These are phyloP conservation scores for Lepidocolaptes lacrymiger DNA, from an alignment of 2,797 vertebrate species.

Conservation along the genomic window DNA sequence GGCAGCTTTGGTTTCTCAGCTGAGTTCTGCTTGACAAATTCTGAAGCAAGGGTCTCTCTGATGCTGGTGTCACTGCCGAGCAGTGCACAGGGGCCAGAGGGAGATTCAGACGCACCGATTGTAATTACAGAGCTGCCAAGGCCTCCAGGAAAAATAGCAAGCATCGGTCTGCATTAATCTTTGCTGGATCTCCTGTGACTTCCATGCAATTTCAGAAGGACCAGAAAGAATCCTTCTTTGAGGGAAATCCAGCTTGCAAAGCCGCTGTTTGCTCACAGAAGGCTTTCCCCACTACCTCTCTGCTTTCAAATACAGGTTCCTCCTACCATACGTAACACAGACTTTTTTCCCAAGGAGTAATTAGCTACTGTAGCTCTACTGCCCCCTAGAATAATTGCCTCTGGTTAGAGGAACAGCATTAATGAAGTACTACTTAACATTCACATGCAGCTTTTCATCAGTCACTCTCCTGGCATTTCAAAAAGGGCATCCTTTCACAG, in stretches of 20 bases:
- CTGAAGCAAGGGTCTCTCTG: constrained; percentile 18
- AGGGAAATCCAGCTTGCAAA: background rate
- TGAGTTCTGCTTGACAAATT: constrained; percentile 59
- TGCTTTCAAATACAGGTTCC: background rate
- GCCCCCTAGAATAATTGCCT: background rate
- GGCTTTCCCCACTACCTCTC: background rate
- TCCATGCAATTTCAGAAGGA: background rate
- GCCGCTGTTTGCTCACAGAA: background rate
- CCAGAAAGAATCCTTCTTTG: constrained; percentile 3
- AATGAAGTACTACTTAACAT: background rate
- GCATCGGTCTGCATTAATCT: constrained; percentile 39
- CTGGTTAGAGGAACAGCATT: background rate
- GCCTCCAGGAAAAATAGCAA: constrained; percentile 36
- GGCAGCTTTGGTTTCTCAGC: constrained; percentile 27
- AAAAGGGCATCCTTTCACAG: background rate
- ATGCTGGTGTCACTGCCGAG: constrained; percentile 16
- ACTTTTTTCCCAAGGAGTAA: background rate
- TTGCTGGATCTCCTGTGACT: constrained; percentile 21
- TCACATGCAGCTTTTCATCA: background rate
- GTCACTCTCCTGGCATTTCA: background rate
- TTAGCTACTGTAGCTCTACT: background rate
- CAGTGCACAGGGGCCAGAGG: constrained; percentile 13
- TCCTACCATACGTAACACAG: background rate
- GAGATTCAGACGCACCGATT: background rate
- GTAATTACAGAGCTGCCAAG: constrained; percentile 55